Conservation (phyloP, 2,113 vertebrate genomes). For the Cinclus mexicanus region DNA sequence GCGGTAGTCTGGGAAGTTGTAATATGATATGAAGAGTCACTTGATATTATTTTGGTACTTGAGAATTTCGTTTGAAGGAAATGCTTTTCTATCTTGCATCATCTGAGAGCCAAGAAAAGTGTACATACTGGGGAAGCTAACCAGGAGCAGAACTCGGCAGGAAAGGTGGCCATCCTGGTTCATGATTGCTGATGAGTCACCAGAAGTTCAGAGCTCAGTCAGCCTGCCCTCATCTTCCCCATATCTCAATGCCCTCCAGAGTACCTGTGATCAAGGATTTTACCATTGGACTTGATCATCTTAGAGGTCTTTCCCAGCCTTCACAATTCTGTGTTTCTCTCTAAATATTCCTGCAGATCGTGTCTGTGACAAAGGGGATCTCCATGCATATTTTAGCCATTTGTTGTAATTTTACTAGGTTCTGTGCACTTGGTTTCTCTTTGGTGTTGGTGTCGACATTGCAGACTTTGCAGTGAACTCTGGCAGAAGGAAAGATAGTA, state of each 20-base stretch:
- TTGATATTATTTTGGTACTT: not conserved
- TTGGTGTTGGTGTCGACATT: not conserved
- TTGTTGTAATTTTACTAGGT: not conserved
- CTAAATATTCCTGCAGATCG: not conserved
- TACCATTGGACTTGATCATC: not conserved
- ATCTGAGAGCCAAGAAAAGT: not conserved
- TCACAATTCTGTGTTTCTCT: not conserved
- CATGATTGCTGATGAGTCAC: not conserved
- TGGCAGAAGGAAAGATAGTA: not conserved
- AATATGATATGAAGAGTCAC: not conserved
- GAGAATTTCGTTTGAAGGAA: not conserved
- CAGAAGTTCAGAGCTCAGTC: not conserved
- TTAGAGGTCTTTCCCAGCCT: not conserved
- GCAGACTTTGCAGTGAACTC: not conserved
- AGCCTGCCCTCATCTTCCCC: not conserved
- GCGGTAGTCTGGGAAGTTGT: not conserved
- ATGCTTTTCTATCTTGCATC: not conserved
- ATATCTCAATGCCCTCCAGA: not conserved
- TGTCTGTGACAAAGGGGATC: not conserved
- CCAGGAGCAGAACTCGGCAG: not conserved
- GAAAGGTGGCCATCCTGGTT: not conserved
- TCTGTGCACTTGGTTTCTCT: not conserved
- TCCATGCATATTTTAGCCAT: not conserved
- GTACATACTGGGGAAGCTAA: not conserved
- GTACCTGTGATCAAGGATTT: not conserved